Evolutionary conservation across 1,140 invertebrate species (phyloP).

Genomic region (Drosophila paulistorum): DNA sequence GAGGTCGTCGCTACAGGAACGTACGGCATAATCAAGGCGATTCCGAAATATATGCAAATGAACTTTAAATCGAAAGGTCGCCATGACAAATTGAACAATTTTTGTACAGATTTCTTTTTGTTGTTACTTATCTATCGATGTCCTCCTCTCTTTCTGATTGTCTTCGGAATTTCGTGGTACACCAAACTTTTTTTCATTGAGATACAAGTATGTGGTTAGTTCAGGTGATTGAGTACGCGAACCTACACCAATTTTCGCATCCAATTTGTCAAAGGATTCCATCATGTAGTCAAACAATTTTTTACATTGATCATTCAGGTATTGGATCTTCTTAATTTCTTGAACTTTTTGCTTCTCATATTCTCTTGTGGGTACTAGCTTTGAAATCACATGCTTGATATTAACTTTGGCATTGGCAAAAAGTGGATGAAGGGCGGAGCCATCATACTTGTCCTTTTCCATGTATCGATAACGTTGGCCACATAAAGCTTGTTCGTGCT

Average conservation of each 20-base stretch:
- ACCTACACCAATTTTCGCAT: not conserved
- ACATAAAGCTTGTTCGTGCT: constrained; percentile 39
- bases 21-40: constrained; percentile 52
- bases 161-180: not conserved
- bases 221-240: not conserved
- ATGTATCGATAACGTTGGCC: constrained; percentile 32
- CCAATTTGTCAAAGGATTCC: not conserved
- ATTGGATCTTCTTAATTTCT: not conserved
- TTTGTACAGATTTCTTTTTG: constrained; percentile 42
- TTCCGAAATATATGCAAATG: constrained; percentile 51
- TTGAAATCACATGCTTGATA: not conserved
- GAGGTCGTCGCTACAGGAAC: constrained; percentile 16
- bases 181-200: constrained; percentile 4
- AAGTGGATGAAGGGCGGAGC: constrained; percentile 14
- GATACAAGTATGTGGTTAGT: constrained; percentile 15
- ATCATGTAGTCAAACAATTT: not conserved
- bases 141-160: not conserved
- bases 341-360: constrained; percentile 13
- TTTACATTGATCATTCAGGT: not conserved
- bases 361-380: not conserved
- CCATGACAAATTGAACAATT: constrained; percentile 69
- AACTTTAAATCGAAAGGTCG: constrained; percentile 40
- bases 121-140: not conserved
- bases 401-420: not conserved
- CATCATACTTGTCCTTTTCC: constrained; percentile 25